These are phyloP conservation scores for Andrena bucephala DNA, from an alignment of 2,888 invertebrate genomes.

Conservation along the genomic window DNA sequence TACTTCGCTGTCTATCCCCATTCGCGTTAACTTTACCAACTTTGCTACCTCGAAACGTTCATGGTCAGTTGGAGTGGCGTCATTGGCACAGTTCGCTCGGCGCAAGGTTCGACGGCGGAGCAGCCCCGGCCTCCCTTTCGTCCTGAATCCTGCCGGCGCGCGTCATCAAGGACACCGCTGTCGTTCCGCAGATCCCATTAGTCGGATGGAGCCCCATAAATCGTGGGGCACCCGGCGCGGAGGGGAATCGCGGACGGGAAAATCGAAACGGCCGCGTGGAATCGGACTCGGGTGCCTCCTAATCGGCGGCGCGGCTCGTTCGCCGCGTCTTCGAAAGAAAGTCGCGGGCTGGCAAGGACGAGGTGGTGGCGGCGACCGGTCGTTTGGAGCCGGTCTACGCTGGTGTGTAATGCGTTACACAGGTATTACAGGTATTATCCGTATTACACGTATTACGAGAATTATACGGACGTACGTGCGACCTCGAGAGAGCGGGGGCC, in stretches of 20 bases:
- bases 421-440: slow-evolving; percentile 83
- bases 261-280: background rate
- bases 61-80: slow-evolving; percentile 14
- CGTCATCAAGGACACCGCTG: background rate
- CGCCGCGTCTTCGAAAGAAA: slow-evolving; percentile 45
- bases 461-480: slow-evolving; percentile 81
- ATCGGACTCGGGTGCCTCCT: background rate
- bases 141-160: background rate
- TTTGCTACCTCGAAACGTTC: slow-evolving; percentile 14
- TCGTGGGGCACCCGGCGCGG: background rate
- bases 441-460: slow-evolving; percentile 83
- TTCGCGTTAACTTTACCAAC: background rate
- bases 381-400: slow-evolving; percentile 69
- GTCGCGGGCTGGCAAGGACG: slow-evolving; percentile 67
- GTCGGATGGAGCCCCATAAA: background rate
- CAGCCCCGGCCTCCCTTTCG: background rate
- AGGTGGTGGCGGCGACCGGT: slow-evolving; percentile 63
- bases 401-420: slow-evolving; percentile 80
- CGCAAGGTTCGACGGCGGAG: slow-evolving; percentile 2
- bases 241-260: background rate
- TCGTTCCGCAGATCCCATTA: background rate
- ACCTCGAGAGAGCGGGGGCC: slow-evolving; percentile 77
- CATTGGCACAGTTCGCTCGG: slow-evolving; percentile 37
- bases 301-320: slow-evolving; percentile 1
- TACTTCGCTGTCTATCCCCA: no score